A percentile compares a stretch with the other conserved stretches of the same genome.
Evolutionary conservation across 2,888 invertebrate species (phyloP).

Genomic region (Brachypterus glaber): DNA sequence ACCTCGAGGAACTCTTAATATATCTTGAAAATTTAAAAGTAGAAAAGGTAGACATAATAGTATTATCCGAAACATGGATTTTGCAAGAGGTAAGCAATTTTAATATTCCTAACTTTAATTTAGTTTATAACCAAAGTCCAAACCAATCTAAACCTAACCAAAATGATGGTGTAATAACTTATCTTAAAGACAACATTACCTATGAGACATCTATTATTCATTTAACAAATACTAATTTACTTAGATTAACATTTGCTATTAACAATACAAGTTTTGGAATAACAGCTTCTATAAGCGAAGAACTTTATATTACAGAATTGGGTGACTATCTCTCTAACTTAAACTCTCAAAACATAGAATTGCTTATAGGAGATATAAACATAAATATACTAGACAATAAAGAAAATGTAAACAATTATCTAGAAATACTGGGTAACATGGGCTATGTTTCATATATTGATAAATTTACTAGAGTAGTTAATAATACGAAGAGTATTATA

Average conservation of each 20-base stretch:
- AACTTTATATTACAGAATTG: neutral
- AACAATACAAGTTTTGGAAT: neutral
- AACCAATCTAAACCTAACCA: neutral
- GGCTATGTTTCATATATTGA: neutral
- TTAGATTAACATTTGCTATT: neutral
- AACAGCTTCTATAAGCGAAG: neutral
- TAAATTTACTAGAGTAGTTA: neutral
- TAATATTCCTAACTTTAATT: neutral
- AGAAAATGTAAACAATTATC: neutral
- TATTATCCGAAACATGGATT: neutral
- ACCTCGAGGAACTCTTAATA: neutral
- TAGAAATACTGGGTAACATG: neutral
- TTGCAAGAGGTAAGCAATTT: neutral
- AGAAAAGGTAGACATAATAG: neutral
- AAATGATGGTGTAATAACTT: neutral
- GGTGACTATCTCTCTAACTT: neutral
- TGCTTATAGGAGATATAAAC: neutral
- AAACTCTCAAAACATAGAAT: neutral
- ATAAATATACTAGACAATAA: neutral
- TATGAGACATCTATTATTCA: neutral
- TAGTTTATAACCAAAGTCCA: neutral
- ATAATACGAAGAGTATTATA: neutral
- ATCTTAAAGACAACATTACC: neutral
- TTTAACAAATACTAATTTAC: neutral
- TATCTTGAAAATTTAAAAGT: neutral